Evolutionary conservation across 64 coral and sea anemone species (phyloP).

Genomic region (Orbicella faveolata): DNA sequence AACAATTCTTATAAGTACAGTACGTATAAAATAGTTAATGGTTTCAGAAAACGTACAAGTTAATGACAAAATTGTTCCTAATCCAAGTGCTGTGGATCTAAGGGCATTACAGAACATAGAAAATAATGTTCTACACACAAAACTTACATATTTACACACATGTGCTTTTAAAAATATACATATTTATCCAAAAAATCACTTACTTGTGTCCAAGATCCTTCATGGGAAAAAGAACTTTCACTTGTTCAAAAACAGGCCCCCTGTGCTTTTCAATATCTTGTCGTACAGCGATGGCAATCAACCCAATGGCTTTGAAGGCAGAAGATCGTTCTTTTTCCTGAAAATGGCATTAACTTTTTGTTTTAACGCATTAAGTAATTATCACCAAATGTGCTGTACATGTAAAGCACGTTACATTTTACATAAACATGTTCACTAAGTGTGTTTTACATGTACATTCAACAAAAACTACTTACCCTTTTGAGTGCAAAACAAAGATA

Average conservation of each 20-base stretch:
- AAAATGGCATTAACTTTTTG: not conserved
- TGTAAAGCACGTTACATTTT: too few species aligned
- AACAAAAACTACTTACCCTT: slow-evolving; percentile 50
- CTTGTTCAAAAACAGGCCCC: slow-evolving; percentile 79
- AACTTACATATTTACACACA: not conserved
- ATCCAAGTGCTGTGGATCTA: too few species aligned
- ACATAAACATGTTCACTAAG: too few species aligned
- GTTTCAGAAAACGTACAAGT: not conserved
- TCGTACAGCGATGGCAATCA: slow-evolving; percentile 91
- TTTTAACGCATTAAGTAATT: not conserved
- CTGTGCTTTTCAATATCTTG: slow-evolving; percentile 77
- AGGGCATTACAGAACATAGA: too few species aligned
- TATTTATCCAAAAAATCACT: not conserved
- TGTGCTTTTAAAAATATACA: not conserved
- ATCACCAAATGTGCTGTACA: too few species aligned
- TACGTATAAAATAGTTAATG: not conserved
- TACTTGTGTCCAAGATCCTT: slow-evolving; percentile 97
- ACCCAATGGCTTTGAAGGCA: slow-evolving; percentile 94
- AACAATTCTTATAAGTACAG: too few species aligned
- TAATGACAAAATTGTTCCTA: too few species aligned
- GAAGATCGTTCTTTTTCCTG: slow-evolving; percentile 95
- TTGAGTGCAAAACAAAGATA: slow-evolving; percentile 77
- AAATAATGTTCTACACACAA: not conserved
- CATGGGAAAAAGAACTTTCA: slow-evolving; percentile 83
- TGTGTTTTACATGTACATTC: too few species aligned